Base-by-base conservation (phyloP, 2,797 vertebrate genomes). In the Gorsachius magnificus region DNA sequence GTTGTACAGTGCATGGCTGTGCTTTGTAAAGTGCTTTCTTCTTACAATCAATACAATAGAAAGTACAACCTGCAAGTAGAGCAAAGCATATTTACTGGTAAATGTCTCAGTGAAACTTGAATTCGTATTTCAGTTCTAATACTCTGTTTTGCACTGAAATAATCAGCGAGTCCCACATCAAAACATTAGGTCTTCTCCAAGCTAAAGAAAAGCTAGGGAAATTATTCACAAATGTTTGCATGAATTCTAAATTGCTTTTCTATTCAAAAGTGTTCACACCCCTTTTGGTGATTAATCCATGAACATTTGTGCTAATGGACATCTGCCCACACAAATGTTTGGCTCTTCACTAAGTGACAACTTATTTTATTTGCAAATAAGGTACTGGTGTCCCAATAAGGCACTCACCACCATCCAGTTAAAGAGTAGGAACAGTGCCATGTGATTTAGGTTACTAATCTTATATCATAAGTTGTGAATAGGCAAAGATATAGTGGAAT, bases 301-400 rank as follows among this genome's bases (percentile, higher is more conserved):
- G 95, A 97, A 97, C 96, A 96, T 96, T 97, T 97, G 95, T 96
- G 95, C 94, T 97, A 97, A 97, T 96, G 91, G 95, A 96, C 93
- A 94, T 97, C 95, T 96, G 96, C 95, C 94, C 87, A 94, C 93
- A 92, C 95, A 96, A 97, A 96, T 97, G 94, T 96, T 96, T 95
- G 82, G 93, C 92, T 97, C 91, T 96, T 96, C 81, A 76, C 56
- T 88, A 93, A 86, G 94, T 96, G 97, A 97, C 77, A 96, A 96
- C 87, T 96, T 97, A 96, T 97, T 97, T 96, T 94, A 96, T 96
- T 97, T 97, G 91, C 96, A 97, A 97, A 97, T 97, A 96, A 97
- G 95, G 89, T 94, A 86, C 60, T 48, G 21, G 70, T 92, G 82
- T 90, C 94, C 84, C 69, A 83, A 24, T 56, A 95, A 92, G 93